Conservation (phyloP, 2,113 vertebrate species). For the Otolemur garnettii region DNA sequence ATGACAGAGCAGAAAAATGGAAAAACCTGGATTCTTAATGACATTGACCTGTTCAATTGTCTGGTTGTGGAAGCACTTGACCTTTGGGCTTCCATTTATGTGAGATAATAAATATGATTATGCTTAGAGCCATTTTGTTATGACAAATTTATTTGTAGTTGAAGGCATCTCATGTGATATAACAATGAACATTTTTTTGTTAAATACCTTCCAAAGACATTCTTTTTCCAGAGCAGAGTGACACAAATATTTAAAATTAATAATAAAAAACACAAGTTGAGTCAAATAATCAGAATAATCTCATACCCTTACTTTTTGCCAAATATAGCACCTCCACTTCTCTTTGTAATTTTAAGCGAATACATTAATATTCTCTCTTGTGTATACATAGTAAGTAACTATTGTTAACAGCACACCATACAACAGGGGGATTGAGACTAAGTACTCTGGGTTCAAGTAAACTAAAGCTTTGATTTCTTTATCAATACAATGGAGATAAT, state of each 20-base stretch:
- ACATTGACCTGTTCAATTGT: neutral
- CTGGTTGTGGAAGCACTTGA: conserved; percentile 32
- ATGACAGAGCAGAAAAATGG: neutral
- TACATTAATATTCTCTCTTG: neutral
- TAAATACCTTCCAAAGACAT: conserved; percentile 22
- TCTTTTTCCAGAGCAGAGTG: neutral
- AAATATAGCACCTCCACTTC: neutral
- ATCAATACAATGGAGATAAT: neutral
- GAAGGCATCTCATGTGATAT: conserved; percentile 43
- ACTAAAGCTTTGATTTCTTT: neutral
- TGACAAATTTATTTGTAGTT: conserved; percentile 35
- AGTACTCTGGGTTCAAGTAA: neutral
- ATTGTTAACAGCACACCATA: neutral
- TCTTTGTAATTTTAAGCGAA: neutral
- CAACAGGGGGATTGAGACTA: neutral
- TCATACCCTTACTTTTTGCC: neutral
- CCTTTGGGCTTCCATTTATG: neutral
- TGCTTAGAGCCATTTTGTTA: conserved; percentile 21
- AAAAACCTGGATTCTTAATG: neutral
- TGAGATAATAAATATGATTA: conserved; percentile 38
- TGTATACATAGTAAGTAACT: neutral
- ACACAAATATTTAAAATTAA: neutral
- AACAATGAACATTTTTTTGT: neutral
- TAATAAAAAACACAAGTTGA: conserved; percentile 37
- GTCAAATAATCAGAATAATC: neutral